Evolutionary conservation across 2,888 invertebrate species (phyloP).

Genomic region (Xestia xanthographa): DNA sequence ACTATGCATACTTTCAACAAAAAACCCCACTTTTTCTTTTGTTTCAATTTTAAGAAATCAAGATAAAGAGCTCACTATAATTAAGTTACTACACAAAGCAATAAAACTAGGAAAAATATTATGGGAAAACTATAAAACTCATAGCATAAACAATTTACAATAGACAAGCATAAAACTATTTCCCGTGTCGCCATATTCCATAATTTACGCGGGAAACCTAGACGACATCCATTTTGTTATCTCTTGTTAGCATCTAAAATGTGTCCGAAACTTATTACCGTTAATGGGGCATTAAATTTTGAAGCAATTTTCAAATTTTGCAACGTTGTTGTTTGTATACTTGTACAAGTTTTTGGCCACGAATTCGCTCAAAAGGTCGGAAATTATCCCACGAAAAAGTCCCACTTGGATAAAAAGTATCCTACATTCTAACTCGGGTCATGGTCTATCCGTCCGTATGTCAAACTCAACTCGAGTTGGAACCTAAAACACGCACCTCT

Average conservation of each 20-base stretch:
- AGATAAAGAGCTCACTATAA: neutral
- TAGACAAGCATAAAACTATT: slow-evolving; percentile 25
- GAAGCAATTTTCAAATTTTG: slow-evolving; percentile 18
- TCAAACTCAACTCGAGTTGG: neutral
- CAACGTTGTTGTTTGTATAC: slow-evolving; percentile 32
- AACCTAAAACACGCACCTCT: neutral
- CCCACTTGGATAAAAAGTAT: neutral
- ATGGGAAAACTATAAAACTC: slow-evolving; percentile 34
- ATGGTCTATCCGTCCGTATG: neutral
- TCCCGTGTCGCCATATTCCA: slow-evolving; percentile 11
- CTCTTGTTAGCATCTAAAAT: slow-evolving; percentile 32
- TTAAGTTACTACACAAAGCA: neutral
- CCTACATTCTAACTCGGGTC: neutral
- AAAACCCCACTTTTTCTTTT: neutral
- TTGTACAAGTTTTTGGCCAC: neutral
- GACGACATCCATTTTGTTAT: slow-evolving; percentile 30
- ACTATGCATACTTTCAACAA: neutral
- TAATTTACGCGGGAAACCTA: slow-evolving; percentile 28
- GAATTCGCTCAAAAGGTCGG: neutral
- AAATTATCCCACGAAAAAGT: neutral
- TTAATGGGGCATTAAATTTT: slow-evolving; percentile 41
- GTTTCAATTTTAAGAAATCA: slow-evolving; percentile 5
- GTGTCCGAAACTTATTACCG: slow-evolving; percentile 34
- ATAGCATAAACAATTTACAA: slow-evolving; percentile 30
- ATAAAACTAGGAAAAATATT: slow-evolving; percentile 20